Base-by-base conservation (phyloP, 2,113 vertebrate genomes). In the Dicerorhinus sumatrensis region DNA sequence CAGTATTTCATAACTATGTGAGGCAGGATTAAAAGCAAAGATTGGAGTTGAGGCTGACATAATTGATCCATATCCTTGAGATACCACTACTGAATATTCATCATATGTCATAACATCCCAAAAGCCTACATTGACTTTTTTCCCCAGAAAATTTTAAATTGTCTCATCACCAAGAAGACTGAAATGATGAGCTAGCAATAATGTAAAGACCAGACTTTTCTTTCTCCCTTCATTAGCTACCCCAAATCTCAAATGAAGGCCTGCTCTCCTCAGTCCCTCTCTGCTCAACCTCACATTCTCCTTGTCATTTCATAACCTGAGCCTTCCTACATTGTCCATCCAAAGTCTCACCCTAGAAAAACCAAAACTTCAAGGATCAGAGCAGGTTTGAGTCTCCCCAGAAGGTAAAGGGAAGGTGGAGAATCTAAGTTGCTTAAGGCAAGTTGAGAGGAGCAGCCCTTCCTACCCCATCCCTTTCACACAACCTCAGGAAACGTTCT, bases 11-110 rank as follows among this genome's bases (percentile, higher is more conserved):
- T 39, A 93, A 76, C 31, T 82, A 9, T 81, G n/a, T n/a, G 62
- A 96, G 81, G 56, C 0, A 77, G 6, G 46, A 91, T 81, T 85
- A 70, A 90, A 82, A 93, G 6, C 23, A 81, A 56, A 77, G 5
- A 42, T 4, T 70, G 4, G 29, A 86, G n/a, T 36, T 6, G 1
- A 80, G 9, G 48, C 70, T 67, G 70, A 94, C 90, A 51, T 72
- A 84, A 97, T 46, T 54, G 73, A 81, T 27, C 31, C 6, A 36
- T 63, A 85, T 69, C 39, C 6, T 46, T 91, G 20, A 83, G 65
- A 70, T 91, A 36, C 0, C 12, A 29, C n/a, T 70, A 25, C 3
- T 31, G 31, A 97, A 65, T 88, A 88, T 76, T 82, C 83, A 95
- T 65, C 58, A 73, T n/a, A 72, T 67, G 4, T 67, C 58, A 91